A percentile compares a stretch with the other conserved stretches of the same genome.
Conservation (phyloP, 23 tunicate genomes). For the Styela plicata region DNA sequence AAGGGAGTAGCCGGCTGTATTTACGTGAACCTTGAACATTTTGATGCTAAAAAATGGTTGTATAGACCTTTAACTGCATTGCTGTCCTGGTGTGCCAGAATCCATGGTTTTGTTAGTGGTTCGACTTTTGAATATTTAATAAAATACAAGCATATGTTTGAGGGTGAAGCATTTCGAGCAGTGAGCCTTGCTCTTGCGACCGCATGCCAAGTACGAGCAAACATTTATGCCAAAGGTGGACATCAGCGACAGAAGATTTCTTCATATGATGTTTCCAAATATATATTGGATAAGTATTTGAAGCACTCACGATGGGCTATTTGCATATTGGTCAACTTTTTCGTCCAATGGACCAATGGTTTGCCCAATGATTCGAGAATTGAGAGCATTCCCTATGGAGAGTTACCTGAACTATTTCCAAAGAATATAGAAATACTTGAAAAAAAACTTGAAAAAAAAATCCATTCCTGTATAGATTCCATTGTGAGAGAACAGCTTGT, state of each 20-base stretch:
- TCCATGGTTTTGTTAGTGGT: background rate
- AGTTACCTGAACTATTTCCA: no score
- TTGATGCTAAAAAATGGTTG: background rate
- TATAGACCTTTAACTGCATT: background rate
- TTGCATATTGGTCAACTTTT: background rate
- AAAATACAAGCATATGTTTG: background rate
- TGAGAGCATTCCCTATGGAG: no score
- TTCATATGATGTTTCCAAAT: background rate
- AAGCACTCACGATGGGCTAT: background rate
- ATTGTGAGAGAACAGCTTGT: background rate
- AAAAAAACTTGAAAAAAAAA: background rate
- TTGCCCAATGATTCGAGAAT: no score
- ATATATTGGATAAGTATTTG: no score
- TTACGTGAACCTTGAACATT: background rate
- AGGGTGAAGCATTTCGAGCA: background rate
- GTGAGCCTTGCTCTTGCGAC: background rate
- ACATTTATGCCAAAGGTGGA: background rate
- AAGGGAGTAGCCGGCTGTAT: background rate
- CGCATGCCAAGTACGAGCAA: background rate
- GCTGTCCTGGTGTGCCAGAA: background rate
- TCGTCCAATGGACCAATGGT: no score
- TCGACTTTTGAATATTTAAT: background rate
- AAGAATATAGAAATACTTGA: background rate
- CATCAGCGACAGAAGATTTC: background rate
- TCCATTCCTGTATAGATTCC: no score